Evolutionary conservation across 2,113 vertebrate species (phyloP), one percentile per base, ranked within the genome.

Genomic region (Cavia porcellus): DNA sequence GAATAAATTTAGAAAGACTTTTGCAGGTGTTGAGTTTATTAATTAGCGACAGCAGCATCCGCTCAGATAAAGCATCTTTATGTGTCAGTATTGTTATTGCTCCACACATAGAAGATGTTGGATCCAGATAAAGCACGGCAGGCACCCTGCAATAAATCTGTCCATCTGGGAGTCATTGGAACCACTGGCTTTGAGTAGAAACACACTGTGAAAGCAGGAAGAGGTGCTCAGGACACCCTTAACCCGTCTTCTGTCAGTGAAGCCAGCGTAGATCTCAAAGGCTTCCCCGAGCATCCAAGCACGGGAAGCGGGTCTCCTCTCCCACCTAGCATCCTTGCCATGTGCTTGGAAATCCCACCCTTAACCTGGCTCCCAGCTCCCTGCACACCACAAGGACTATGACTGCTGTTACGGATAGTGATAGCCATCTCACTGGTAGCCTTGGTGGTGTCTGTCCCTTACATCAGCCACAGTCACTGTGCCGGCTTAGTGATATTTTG

Each of bases 401-500:
- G 74, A 83, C 84, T 94, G 90, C 88, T 96, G 90, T 68, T 86
- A 89, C 47, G 97, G 95, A 57, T 57, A 97, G 97, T 94, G 96
- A 97, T 92, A 84, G 92, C 72, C 93, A 97, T 92, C 92, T 96
- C 0, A 90, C 97, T 93, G 97, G 84, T 94, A 96, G 96, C 94
- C 92, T 96, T 96, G 55, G 70, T 25, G 82, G 95, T 92, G 86
- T 98, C 98, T 97, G 92, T 94, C 95, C 97, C 10, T 98, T 96
- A 97, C 98, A 98, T 98, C 97, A 98, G 96, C 95, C 96, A 91
- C 95, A 98, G 64, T 97, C 94, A 93, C 90, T 97, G 94, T 96
- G 95, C 97, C 97, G 95, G 98, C 98, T 98, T 98, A 97, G 95
- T 97, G 97, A 98, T 97, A 98, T 94, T 96, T 92, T 98, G 97